Evolutionary conservation across 2,797 vertebrate genomes (phyloP).

Genomic region (Buceros bicornis): DNA sequence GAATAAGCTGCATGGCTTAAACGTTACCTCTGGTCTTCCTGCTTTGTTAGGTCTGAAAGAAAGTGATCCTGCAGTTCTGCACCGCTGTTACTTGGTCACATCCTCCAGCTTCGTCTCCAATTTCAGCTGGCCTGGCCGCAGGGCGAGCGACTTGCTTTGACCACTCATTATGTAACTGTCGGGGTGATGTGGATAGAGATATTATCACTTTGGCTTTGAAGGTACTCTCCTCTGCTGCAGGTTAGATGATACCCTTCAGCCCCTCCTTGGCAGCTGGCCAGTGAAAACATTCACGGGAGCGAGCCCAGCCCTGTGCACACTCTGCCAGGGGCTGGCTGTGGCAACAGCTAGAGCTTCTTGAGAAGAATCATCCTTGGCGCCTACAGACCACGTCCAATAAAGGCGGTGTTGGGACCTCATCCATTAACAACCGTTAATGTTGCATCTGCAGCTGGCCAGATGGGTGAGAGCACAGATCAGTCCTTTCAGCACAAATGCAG

Average conservation of each 20-base stretch:
- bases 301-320: not conserved
- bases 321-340: not conserved
- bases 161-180: not conserved
- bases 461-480: not conserved
- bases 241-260: not conserved
- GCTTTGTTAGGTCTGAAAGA: not conserved
- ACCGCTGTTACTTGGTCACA: not conserved
- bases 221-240: not conserved
- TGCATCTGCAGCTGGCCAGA: not conserved
- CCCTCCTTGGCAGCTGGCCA: slow-evolving; percentile 3
- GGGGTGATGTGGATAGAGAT: not conserved
- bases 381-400: not conserved
- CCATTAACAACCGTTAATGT: not conserved
- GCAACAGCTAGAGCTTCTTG: not conserved
- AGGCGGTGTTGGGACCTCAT: not conserved
- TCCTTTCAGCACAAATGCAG: not conserved
- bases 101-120: not conserved
- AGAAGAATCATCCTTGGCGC: not conserved
- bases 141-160: not conserved
- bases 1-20: not conserved
- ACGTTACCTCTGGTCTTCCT: not conserved
- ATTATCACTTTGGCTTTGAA: not conserved
- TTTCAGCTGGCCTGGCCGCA: not conserved
- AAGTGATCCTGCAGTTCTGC: not conserved
- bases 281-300: not conserved